Evolutionary conservation across 2,113 vertebrate genomes (phyloP).

Genomic region (Rissa tridactyla): DNA sequence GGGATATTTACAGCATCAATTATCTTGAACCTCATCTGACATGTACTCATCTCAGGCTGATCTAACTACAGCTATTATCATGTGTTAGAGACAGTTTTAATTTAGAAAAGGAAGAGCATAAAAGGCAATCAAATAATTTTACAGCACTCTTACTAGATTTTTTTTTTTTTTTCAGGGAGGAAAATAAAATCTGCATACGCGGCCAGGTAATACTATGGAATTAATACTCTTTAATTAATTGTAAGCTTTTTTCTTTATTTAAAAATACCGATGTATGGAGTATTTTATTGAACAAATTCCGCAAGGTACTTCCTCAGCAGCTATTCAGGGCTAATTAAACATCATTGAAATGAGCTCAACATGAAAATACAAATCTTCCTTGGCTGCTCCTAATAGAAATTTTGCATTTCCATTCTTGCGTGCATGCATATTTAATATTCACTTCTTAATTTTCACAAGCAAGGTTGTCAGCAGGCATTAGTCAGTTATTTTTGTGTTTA

Average conservation of each 20-base stretch:
- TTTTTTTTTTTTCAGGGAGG: neutral
- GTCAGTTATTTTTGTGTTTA: neutral
- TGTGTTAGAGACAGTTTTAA: neutral
- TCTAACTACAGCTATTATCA: neutral
- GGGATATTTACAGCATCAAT: conserved; percentile 8
- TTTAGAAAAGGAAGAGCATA: neutral
- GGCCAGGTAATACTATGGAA: neutral
- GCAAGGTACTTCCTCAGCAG: neutral
- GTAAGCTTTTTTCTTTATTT: neutral
- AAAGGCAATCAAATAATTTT: neutral
- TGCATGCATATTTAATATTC: neutral
- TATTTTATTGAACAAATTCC: neutral
- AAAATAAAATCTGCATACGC: neutral
- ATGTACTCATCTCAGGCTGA: neutral
- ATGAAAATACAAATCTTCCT: neutral
- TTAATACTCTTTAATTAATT: neutral
- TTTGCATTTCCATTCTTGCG: neutral
- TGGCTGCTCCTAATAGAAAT: neutral
- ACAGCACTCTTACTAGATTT: neutral
- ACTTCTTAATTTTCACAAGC: neutral
- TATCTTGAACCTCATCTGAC: neutral
- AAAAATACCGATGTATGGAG: neutral
- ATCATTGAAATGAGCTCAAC: neutral
- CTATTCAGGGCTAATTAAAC: neutral
- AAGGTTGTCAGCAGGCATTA: neutral